Conservation (phyloP, 1,140 invertebrate genomes). For the Scaptodrosophila lebanonensis region DNA sequence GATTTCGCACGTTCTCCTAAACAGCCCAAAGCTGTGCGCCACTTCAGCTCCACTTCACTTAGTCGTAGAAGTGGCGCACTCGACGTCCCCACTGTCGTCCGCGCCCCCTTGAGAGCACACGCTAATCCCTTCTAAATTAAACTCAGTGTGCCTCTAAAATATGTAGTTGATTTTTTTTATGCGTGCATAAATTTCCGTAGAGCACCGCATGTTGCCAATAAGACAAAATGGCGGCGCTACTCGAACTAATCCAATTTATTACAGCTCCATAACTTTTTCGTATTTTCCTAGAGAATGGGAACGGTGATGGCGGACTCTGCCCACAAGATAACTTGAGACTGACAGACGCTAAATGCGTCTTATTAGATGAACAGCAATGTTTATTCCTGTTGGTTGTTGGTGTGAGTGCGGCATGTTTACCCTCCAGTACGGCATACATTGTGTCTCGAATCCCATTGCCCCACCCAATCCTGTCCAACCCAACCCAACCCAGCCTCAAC, state of each 20-base stretch:
- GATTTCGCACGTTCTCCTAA: slow-evolving; percentile 63
- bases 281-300: slow-evolving; percentile 52
- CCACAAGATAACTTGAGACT: slow-evolving; percentile 31
- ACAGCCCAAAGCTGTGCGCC: slow-evolving; percentile 10
- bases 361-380: slow-evolving; percentile 58
- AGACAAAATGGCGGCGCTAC: slow-evolving; percentile 69
- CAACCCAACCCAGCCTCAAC: slow-evolving; percentile 53
- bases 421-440: slow-evolving; percentile 25
- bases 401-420: slow-evolving; percentile 62
- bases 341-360: slow-evolving; percentile 71
- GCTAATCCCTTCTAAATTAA: slow-evolving; percentile 65
- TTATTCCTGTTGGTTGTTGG: slow-evolving; percentile 18
- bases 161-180: slow-evolving; percentile 43
- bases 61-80: slow-evolving; percentile 50
- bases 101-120: neutral
- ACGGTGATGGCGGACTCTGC: neutral
- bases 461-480: slow-evolving; percentile 8
- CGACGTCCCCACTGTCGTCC: neutral
- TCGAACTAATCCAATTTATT: slow-evolving; percentile 77
- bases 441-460: no score
- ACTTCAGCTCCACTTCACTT: slow-evolving; percentile 29
- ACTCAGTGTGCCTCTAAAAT: slow-evolving; percentile 41
- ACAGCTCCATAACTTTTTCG: slow-evolving; percentile 76
- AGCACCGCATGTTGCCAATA: slow-evolving; percentile 26
- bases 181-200: slow-evolving; percentile 37